These are phyloP conservation scores for Halcyon chelicuti DNA, from an alignment of 2,797 vertebrate genomes.

Conservation along the genomic window DNA sequence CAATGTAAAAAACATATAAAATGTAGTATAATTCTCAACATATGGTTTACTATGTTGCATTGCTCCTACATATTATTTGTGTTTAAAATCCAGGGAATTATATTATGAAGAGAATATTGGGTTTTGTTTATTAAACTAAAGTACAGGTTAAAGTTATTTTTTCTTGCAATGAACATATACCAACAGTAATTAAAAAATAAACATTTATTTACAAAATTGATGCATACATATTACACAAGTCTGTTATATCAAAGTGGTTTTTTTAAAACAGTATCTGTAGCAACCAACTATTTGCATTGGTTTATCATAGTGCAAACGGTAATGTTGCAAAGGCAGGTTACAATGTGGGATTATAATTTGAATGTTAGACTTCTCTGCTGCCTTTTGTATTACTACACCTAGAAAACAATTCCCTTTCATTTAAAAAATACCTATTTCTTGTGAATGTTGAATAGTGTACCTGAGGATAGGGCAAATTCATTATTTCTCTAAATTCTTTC, in stretches of 20 bases:
- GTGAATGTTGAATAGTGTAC: constrained; percentile 61
- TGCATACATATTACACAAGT: constrained; percentile 94
- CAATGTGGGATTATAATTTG: constrained; percentile 74
- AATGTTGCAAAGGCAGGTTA: constrained; percentile 86
- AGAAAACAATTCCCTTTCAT: constrained; percentile 58
- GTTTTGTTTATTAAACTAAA: constrained; percentile 84
- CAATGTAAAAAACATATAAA: constrained; percentile 78
- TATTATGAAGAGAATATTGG: constrained; percentile 85
- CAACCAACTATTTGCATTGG: constrained; percentile 91
- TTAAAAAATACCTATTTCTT: constrained; percentile 62
- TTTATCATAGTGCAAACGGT: constrained; percentile 93
- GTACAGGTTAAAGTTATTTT: constrained; percentile 79
- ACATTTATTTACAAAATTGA: constrained; percentile 92
- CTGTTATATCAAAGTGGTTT: constrained; percentile 90
- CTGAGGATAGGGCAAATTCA: constrained; percentile 64
- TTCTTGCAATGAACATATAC: constrained; percentile 86
- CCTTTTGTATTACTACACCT: constrained; percentile 56
- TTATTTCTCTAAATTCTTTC: constrained; percentile 56
- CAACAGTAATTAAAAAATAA: constrained; percentile 91
- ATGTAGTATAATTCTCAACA: constrained; percentile 66
- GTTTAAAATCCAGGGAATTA: constrained; percentile 83
- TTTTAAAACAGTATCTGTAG: constrained; percentile 92
- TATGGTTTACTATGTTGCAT: constrained; percentile 59
- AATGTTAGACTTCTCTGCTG: constrained; percentile 68
- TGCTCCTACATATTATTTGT: constrained; percentile 51